These are phyloP conservation scores for Triops cancriformis DNA, from an alignment of 1,140 invertebrate genomes.

Conservation along the genomic window DNA sequence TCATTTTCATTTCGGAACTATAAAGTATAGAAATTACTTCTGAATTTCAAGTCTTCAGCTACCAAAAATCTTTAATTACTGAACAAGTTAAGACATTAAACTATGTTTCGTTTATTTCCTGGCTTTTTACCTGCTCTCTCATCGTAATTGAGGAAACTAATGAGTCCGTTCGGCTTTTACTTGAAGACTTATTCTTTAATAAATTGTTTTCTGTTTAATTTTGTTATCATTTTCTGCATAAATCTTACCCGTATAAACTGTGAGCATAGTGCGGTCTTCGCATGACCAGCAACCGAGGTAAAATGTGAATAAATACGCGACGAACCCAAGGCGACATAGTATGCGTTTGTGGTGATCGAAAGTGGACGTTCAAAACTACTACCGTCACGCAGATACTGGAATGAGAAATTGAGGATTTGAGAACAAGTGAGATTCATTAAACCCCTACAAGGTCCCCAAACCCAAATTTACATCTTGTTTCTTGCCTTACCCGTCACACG, in stretches of 20 bases:
- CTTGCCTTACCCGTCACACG: too few relatives aligned
- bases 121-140: neutral
- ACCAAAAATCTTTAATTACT: too few relatives aligned
- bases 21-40: too few relatives aligned
- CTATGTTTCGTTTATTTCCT: neutral
- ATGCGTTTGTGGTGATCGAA: constrained; percentile 89
- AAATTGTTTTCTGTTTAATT: too few relatives aligned
- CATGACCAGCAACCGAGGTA: constrained; percentile 75
- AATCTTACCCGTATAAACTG: constrained; percentile 57
- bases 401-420: constrained; percentile 23
- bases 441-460: neutral
- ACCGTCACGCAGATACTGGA: constrained; percentile 53
- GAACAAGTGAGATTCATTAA: neutral
- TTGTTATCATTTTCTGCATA: too few relatives aligned
- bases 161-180: too few relatives aligned
- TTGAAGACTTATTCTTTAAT: too few relatives aligned
- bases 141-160: too few relatives aligned
- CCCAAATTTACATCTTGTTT: neutral
- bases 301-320: constrained; percentile 80
- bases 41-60: constrained; percentile 8
- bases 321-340: constrained; percentile 90
- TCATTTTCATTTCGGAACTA: too few relatives aligned
- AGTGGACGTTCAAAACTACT: constrained; percentile 71
- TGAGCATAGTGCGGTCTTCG: constrained; percentile 70
- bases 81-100: too few relatives aligned